Percentiles rank a stretch among this genome's conserved stretches.
Conservation (phyloP, 2,888 invertebrate genomes). For the Clusia tigrina region DNA sequence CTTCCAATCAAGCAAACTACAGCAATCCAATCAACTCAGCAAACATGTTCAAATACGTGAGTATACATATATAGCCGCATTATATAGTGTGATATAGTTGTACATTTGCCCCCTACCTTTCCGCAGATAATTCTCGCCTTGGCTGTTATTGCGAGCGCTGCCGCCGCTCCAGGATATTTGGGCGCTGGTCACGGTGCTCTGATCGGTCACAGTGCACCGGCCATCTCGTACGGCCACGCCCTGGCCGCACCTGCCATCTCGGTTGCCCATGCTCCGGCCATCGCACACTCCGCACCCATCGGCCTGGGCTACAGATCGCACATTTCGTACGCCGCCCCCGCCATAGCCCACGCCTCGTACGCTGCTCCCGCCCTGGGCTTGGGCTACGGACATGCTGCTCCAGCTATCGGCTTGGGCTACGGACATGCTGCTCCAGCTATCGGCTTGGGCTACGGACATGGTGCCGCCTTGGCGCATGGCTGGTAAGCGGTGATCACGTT, state of each 20-base stretch:
- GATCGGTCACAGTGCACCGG: conserved; percentile 21
- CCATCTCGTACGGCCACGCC: conserved; percentile 27
- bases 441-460: conserved; percentile 37
- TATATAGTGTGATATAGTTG: neutral
- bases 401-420: conserved; percentile 37
- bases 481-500: conserved; percentile 45
- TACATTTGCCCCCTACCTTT: too few species aligned
- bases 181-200: conserved; percentile 34
- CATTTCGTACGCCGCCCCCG: conserved; percentile 40
- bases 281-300: conserved; percentile 29
- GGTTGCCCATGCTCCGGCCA: conserved; percentile 36
- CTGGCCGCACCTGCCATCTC: conserved; percentile 31
- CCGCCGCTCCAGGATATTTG: conserved; percentile 60
- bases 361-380: conserved; percentile 49
- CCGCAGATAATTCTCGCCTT: conserved; percentile 49
- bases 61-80: conserved; percentile 32
- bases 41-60: conserved; percentile 58
- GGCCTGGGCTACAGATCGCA: conserved; percentile 33
- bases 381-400: conserved; percentile 31
- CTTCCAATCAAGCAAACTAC: conserved; percentile 18
- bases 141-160: conserved; percentile 53
- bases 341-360: conserved; percentile 68
- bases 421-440: conserved; percentile 34
- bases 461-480: conserved; percentile 47
- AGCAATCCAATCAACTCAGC: conserved; percentile 18